Base-by-base conservation (phyloP, 2,113 vertebrate genomes). In the Ameiurus melas region DNA sequence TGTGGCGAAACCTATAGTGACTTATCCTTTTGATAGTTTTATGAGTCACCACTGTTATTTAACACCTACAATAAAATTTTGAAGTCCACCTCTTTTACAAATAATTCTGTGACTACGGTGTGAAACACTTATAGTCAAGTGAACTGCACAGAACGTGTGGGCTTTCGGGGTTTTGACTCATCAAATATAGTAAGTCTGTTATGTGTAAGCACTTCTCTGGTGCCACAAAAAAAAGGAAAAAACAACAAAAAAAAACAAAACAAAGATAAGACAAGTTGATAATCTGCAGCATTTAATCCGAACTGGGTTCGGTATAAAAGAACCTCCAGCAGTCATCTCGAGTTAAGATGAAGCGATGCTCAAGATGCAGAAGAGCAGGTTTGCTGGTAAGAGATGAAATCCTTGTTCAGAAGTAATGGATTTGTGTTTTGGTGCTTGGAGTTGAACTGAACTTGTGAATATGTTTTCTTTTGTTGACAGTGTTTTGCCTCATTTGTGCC, bases 91-190 rank as follows among this genome's bases (percentile, higher is more conserved):
- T 5, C 43, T 8, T 64, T 5, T 47, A 79, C 43, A 39, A 86
- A 71, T 47, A 83, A 55, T 87, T 83, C 9, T 62, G 33, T 58
- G 55, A 68, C 68, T 78, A 27, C n/a, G 16, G 12, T 58, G 19
- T 33, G 51, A 36, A 82, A 82, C 22, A 33, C 14, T 53, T 20
- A 6, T 83, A 62, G 30, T 17, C 71, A 53, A 81, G 60, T 47
- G 14, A 51, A 84, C 60, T 27, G 36, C 60, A 66, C 27, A 78
- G 57, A 78, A 85, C n/a, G 62, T 66, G 43, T 73, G 70, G 68
- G 60, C 62, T 78, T 79, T 88, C 75, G 51, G 60, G 39, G 60
- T 83, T 91, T 89, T 88, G 75, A 85, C 70, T 89, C 87, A 89
- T 88, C 58, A 2, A 55, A 73, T 84, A 77, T 86, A 39, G 17